phyloP scores from a whole-genome alignment of 37 sponge, comb jelly and placozoan genomes.

The Ianthella basta region DNA sequence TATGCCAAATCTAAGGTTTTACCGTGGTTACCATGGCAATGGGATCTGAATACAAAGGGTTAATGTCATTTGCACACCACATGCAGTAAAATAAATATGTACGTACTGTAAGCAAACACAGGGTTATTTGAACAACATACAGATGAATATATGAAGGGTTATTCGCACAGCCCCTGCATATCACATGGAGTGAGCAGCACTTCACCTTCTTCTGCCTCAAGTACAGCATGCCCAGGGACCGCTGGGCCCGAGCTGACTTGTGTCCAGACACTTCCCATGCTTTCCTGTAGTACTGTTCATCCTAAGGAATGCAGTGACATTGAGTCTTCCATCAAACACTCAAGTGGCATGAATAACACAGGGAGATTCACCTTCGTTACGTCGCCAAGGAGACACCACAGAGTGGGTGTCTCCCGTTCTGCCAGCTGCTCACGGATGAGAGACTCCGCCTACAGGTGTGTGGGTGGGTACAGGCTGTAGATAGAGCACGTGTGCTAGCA shows the following conservation, averaged over 20 bases:
- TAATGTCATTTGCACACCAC: neutral
- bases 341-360: no score
- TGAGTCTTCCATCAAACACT: neutral
- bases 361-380: slow-evolving; percentile 57
- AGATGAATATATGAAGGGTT: no score
- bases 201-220: slow-evolving; percentile 72
- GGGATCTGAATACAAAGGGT: no score
- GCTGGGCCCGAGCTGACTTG: slow-evolving; percentile 78
- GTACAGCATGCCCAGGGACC: slow-evolving; percentile 79
- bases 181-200: no score
- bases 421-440: slow-evolving; percentile 58
- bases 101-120: no score
- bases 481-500: no score
- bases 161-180: no score
- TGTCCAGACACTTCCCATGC: slow-evolving; percentile 89
- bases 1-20: no score
- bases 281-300: slow-evolving; percentile 68
- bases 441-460: slow-evolving; percentile 44
- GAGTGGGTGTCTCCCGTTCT: slow-evolving; percentile 57
- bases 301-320: slow-evolving; percentile 33
- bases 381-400: slow-evolving; percentile 89
- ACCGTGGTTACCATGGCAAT: no score
- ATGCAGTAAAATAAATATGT: neutral
- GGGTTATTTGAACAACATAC: no score
- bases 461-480: neutral